Conservation (phyloP, 2,888 invertebrate species). For the Rhagophthalmus giganteus region DNA sequence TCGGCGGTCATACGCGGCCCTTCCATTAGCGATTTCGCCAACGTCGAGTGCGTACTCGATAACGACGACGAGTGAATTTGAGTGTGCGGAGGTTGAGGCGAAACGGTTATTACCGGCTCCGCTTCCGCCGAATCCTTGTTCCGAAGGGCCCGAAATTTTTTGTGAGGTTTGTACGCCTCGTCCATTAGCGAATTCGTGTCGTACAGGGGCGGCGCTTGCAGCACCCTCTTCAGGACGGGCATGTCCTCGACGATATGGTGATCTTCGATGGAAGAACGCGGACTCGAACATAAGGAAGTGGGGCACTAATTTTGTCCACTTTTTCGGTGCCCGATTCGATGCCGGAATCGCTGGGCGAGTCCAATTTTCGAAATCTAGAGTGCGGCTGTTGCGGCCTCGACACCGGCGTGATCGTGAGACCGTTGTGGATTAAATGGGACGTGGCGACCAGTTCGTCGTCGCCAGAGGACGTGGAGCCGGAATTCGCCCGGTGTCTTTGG, state of each 20-base stretch:
- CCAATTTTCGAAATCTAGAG: conserved; percentile 76
- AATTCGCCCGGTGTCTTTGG: conserved; percentile 73
- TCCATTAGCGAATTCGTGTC: conserved; percentile 91
- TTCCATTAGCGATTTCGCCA: conserved; percentile 88
- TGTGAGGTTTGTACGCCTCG: conserved; percentile 93
- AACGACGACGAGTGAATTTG: conserved; percentile 65
- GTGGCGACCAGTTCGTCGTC: conserved; percentile 77
- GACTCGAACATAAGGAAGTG: conserved; percentile 85
- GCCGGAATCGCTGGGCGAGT: conserved; percentile 91
- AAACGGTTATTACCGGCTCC: conserved; percentile 62
- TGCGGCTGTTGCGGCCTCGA: conserved; percentile 45
- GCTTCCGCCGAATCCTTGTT: conserved; percentile 79
- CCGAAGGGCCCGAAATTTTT: conserved; percentile 87
- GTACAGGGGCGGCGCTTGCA: conserved; percentile 89
- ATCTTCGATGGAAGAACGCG: conserved; percentile 67
- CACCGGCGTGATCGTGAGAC: conserved; percentile 74
- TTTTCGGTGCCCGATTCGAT: conserved; percentile 92
- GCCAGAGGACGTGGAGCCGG: conserved; percentile 73
- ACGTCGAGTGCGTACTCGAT: conserved; percentile 85
- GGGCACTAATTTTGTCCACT: conserved; percentile 69
- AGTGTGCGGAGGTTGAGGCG: conserved; percentile 49
- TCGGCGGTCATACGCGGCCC: conserved; percentile 91
- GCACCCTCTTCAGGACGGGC: conserved; percentile 90
- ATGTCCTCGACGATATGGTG: conserved; percentile 81
- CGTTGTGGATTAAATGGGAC: conserved; percentile 72